Conservation (phyloP, 2,113 vertebrate species). For the Anthoscopus minutus region DNA sequence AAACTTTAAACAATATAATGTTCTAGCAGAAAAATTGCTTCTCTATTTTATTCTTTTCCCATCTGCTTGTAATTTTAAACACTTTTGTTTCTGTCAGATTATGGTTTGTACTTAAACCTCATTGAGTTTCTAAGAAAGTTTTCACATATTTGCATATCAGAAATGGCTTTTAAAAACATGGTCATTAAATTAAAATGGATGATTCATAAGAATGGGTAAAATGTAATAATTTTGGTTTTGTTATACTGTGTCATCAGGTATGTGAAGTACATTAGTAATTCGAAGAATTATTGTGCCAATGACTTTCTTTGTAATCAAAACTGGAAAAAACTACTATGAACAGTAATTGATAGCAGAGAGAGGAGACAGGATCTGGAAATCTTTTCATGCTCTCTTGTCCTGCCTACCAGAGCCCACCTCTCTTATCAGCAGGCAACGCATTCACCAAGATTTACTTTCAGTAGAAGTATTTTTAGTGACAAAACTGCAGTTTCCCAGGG, state of each 20-base stretch:
- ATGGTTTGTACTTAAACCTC: constrained; percentile 42
- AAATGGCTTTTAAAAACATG: constrained; percentile 4
- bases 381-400: background rate
- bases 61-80: constrained; percentile 55
- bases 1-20: constrained; percentile 31
- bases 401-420: background rate
- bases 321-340: background rate
- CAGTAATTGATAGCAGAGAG: background rate
- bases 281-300: background rate
- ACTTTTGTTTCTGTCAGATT: constrained; percentile 35
- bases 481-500: background rate
- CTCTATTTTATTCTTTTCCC: constrained; percentile 48
- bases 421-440: background rate
- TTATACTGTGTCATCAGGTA: background rate
- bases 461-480: background rate
- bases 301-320: background rate
- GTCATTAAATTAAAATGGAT: constrained; percentile 2
- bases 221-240: background rate
- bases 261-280: background rate
- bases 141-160: constrained; percentile 56
- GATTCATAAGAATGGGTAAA: background rate
- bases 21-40: background rate
- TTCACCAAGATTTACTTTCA: background rate
- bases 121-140: constrained; percentile 33
- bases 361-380: background rate